Base-by-base conservation (phyloP, 2,888 invertebrate genomes). In the Torymus aiolomorphi region DNA sequence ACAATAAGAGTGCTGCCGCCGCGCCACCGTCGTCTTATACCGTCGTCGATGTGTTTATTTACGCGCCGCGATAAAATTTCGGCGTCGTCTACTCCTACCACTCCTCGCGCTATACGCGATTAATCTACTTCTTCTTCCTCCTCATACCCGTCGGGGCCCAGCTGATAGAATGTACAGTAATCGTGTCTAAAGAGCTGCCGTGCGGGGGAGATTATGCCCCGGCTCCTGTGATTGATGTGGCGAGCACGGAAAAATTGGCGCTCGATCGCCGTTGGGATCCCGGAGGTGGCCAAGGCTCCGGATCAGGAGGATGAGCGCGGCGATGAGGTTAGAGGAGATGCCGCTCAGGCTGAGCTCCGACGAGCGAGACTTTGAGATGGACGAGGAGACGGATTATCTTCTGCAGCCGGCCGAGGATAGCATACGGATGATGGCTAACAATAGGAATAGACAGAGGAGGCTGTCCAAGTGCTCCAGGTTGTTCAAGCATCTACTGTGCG, bases 281-380 rank as follows among this genome's bases (percentile, higher is more conserved):
- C 42, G 42, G 42, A 8, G 42, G 42, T 42, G 42, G 42, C 42
- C 42, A 42, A 3, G n/a, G 12, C 59, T 75, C 42, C 5, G n/a
- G 31, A 57, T 16, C 61, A 61, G 73, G 63, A 16, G 20, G 49
- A 82, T 80, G 77, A 56, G 74, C 57, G 75, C 76, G 54, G 82
- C 59, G 70, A 89, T 90, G 89, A 88, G 89, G 87, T 85, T 90
- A 84, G 90, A 90, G 83, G 89, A 90, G 83, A 87, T 90, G 90
- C 89, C 89, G 83, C 78, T 90, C 81, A 86, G 88, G 78, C 84
- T 89, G 56, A 90, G 88, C 84, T 87, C 89, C 84, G 90, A 90
- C 66, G 90, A 90, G 85, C 88, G 87, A 83, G 88, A 90, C 84
- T 90, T 90, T 84, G 90, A 90, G 85, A 90, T 90, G 90, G 90